These are phyloP conservation scores for Erythrocercus mccallii DNA, from an alignment of 2,113 vertebrate species.

Conservation along the genomic window DNA sequence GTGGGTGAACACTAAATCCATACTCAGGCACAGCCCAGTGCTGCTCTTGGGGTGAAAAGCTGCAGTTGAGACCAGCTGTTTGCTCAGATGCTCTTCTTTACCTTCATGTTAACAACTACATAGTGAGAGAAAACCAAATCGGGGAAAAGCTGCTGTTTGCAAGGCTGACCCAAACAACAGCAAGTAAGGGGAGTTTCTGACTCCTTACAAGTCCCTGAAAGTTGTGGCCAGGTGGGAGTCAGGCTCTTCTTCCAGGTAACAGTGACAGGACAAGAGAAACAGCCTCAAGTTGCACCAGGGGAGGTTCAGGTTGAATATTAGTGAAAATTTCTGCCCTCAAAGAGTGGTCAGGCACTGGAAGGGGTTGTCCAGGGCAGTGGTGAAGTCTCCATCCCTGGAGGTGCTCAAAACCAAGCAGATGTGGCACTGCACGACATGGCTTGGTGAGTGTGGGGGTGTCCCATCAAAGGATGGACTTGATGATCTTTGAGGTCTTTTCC, in stretches of 20 bases:
- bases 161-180: neutral
- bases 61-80: neutral
- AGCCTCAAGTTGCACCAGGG: neutral
- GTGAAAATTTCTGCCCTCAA: neutral
- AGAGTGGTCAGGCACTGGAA: neutral
- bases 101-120: neutral
- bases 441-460: neutral
- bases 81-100: neutral
- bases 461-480: too few species aligned
- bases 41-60: neutral
- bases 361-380: neutral
- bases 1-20: neutral
- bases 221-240: neutral
- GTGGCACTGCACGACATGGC: rapidly evolving
- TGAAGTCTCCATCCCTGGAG: neutral
- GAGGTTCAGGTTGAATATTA: neutral
- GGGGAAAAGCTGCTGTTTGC: neutral
- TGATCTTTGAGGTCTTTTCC: neutral
- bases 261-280: neutral
- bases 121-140: rapidly evolving
- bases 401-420: neutral
- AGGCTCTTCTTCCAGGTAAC: neutral
- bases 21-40: neutral
- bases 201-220: neutral
- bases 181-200: neutral